Percentiles rank a stretch among this genome's conserved stretches.
Conservation (phyloP, 2,888 invertebrate species). For the Tetragonula carbonaria region DNA sequence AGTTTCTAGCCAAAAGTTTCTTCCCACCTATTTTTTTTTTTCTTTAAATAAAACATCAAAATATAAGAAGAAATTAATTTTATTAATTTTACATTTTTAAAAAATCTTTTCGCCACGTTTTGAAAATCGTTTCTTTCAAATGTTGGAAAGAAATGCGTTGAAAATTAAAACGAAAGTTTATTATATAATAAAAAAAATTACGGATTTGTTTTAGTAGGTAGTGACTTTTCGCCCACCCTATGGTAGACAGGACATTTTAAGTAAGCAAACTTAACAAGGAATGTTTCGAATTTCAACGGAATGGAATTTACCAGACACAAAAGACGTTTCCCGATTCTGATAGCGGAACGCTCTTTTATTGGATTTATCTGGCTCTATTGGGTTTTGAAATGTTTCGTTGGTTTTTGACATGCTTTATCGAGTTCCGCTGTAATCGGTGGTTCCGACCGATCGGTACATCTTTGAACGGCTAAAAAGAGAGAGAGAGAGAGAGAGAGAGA, state of each 20-base stretch:
- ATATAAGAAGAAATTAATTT: too few relatives aligned
- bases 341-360: slow-evolving; percentile 24
- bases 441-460: not conserved
- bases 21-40: too few relatives aligned
- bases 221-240: too few relatives aligned
- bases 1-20: too few relatives aligned
- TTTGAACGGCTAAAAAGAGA: not conserved
- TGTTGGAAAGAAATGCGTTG: too few relatives aligned
- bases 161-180: not conserved
- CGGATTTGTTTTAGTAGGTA: not conserved
- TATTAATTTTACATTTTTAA: too few relatives aligned
- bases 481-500: too few relatives aligned
- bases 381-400: not conserved
- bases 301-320: slow-evolving; percentile 7
- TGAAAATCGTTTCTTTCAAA: too few relatives aligned
- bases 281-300: slow-evolving; percentile 5
- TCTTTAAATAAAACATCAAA: too few relatives aligned
- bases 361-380: slow-evolving; percentile 6
- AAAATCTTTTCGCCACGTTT: too few relatives aligned
- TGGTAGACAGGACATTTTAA: not conserved
- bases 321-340: slow-evolving; percentile 13
- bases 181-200: not conserved
- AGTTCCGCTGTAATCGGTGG: not conserved
- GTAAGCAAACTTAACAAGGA: not conserved
- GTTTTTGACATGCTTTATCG: slow-evolving; percentile 26